Base-by-base conservation (phyloP, 1,140 invertebrate species). In the Drosophila subpulchrella region DNA sequence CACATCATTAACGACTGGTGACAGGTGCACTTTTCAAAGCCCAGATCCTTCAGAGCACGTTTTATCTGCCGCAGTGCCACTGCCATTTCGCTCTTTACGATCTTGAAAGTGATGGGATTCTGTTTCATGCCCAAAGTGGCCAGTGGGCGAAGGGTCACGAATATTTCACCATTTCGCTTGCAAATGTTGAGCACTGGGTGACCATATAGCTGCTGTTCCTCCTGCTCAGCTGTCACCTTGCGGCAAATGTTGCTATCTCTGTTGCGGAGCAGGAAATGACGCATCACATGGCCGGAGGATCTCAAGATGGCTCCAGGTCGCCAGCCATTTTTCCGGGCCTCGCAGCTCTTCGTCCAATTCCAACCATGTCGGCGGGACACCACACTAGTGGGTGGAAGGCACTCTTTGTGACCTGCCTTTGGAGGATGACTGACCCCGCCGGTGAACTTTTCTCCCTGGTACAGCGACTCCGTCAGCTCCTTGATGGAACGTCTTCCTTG, bases 331-430 rank as follows among this genome's bases (percentile, higher is more conserved):
- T 46, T 32, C 8, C 59, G 42, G 1, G 78, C 85, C 50, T 73
- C 63, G 0, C 34, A 13, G 11, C 74, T 46, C 1, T 51, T 24
- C 0, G 47, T 50, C 91, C 91, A 92, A 2, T 81, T 59, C 91
- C 91, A 92, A 20, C 91, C 91, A 48, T 91, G 91, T 0, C 65
- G 55, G 0, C 61, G 73, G 3, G 88, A 70, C 0, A 92, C 90
- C 0, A 11, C 38, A 1, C 6, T 48, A 2, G 58, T 7, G 0
- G 7, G 6, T 3, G 68, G 58, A 4, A 76, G 24, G 27, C 91
- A 92, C 0, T 7, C 32, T 8, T 81, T 78, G 42, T 92, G 91
- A 4, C 74, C 53, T 5, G 13, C 0, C 20, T 50, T 61, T 1
- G 5, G 6, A 0, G 0, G 17, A 0, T 41, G 36, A 4, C 30